A percentile compares a stretch with the other conserved stretches of the same genome.
These are phyloP conservation scores for Bombus consobrinus DNA, from an alignment of 1,140 invertebrate species.

Conservation along the genomic window DNA sequence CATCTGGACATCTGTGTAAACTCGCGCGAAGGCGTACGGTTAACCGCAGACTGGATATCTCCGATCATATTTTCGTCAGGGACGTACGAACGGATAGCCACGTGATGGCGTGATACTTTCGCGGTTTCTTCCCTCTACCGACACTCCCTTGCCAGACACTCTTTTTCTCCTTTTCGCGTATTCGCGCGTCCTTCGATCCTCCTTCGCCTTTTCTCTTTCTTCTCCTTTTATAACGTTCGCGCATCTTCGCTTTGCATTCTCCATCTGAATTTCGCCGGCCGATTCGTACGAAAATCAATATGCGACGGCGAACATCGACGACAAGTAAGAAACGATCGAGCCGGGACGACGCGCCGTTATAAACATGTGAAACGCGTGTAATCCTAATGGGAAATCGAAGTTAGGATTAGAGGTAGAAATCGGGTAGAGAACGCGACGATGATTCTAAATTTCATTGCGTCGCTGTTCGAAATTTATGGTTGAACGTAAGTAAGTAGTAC, in stretches of 20 bases:
- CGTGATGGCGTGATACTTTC: conserved; percentile 3
- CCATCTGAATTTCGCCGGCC: neutral
- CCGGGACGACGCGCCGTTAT: no score
- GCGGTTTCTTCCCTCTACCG: conserved; percentile 17
- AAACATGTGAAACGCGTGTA: neutral
- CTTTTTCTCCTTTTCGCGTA: no score
- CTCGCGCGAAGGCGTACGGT: conserved; percentile 52
- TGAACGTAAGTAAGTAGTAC: neutral
- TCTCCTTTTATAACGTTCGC: no score
- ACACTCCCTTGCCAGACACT: neutral
- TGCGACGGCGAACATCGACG: neutral
- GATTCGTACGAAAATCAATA: neutral
- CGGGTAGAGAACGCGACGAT: neutral
- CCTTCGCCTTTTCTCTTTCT: neutral
- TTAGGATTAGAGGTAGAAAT: neutral
- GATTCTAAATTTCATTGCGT: neutral
- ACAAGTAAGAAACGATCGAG: neutral
- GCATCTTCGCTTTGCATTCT: neutral
- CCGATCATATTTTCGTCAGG: conserved; percentile 21
- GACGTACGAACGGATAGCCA: neutral
- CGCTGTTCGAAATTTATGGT: neutral
- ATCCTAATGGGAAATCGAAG: neutral
- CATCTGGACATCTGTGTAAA: conserved; percentile 67
- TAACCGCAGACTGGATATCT: conserved; percentile 55
- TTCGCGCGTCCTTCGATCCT: neutral